Evolutionary conservation across 2,797 vertebrate genomes (phyloP).

Genomic region (Microctenopoma lineatum): DNA sequence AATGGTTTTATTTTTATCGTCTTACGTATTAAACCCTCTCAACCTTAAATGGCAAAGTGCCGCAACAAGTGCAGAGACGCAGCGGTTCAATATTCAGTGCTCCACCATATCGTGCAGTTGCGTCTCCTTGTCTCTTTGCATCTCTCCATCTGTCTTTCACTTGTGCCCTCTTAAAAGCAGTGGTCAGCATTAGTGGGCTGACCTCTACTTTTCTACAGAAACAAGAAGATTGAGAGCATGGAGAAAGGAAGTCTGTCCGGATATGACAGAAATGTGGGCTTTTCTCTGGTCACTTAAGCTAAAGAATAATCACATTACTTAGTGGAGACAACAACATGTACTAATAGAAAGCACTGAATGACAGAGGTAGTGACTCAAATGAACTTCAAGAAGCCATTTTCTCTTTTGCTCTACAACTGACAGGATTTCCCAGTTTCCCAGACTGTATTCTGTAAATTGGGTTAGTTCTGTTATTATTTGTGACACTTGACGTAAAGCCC

Average conservation of each 20-base stretch:
- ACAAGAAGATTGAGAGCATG: conserved; percentile 60
- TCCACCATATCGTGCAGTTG: conserved; percentile 25
- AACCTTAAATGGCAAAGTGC: conserved; percentile 7
- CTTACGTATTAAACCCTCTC: conserved; percentile 19
- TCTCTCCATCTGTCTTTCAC: conserved; percentile 44
- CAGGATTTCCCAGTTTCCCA: conserved; percentile 65
- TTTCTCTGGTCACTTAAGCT: conserved; percentile 73
- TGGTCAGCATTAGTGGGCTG: conserved; percentile 74
- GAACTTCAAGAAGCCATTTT: conserved; percentile 68
- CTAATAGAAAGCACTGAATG: conserved; percentile 56
- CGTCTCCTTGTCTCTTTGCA: conserved; percentile 39
- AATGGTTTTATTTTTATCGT: neutral
- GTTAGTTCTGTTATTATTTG: conserved; percentile 14
- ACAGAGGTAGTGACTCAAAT: conserved; percentile 56
- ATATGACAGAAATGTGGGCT: conserved; percentile 71
- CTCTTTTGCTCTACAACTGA: conserved; percentile 59
- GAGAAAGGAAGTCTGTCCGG: conserved; percentile 70
- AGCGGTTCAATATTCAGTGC: conserved; percentile 24
- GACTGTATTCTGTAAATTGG: conserved; percentile 32
- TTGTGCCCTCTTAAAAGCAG: conserved; percentile 60
- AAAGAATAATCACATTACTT: conserved; percentile 74
- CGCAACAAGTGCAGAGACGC: conserved; percentile 32
- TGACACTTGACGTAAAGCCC: conserved; percentile 29
- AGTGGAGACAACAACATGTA: conserved; percentile 52
- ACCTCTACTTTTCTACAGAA: conserved; percentile 65